Conservation (phyloP, 2,113 vertebrate genomes). For the Scytalopus superciliaris region DNA sequence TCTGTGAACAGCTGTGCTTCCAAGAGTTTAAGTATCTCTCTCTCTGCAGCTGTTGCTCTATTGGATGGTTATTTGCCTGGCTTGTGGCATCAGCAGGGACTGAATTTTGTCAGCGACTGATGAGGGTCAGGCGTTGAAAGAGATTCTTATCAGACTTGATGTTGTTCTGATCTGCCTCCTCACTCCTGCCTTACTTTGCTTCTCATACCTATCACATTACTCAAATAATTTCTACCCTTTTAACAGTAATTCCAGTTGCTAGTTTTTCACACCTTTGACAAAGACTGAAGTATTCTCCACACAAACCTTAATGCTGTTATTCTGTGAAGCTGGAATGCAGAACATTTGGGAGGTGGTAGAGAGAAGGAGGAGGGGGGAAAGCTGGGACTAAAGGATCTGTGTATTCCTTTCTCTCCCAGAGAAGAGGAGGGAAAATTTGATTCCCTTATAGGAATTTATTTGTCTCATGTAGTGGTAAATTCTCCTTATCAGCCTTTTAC, state of each 20-base stretch:
- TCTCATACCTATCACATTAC: not conserved
- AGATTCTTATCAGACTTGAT: not conserved
- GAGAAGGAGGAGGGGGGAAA: fast-evolving
- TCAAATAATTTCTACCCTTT: not conserved
- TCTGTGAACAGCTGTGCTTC: slow-evolving; percentile 6
- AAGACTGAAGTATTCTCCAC: not conserved
- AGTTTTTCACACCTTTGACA: not conserved
- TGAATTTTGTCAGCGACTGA: slow-evolving; percentile 13
- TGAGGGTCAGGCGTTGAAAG: not conserved
- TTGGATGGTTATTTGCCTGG: not conserved
- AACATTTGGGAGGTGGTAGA: not conserved
- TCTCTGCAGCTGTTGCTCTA: slow-evolving; percentile 11
- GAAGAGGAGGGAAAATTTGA: not conserved
- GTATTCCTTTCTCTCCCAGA: not conserved
- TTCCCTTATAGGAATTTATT: not conserved
- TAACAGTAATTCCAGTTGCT: not conserved
- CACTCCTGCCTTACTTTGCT: not conserved
- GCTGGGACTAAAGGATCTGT: not conserved
- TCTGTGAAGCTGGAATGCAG: not conserved
- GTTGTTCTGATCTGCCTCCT: not conserved
- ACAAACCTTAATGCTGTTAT: not conserved
- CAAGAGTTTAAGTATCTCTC: not conserved
- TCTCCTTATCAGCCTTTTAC: not conserved
- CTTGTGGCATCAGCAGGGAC: not conserved
- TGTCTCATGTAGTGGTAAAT: not conserved